A percentile compares a stretch with the other conserved stretches of the same genome.
phyloP scores from a whole-genome alignment of 2,888 invertebrate species.

The Griposia aprilina region DNA sequence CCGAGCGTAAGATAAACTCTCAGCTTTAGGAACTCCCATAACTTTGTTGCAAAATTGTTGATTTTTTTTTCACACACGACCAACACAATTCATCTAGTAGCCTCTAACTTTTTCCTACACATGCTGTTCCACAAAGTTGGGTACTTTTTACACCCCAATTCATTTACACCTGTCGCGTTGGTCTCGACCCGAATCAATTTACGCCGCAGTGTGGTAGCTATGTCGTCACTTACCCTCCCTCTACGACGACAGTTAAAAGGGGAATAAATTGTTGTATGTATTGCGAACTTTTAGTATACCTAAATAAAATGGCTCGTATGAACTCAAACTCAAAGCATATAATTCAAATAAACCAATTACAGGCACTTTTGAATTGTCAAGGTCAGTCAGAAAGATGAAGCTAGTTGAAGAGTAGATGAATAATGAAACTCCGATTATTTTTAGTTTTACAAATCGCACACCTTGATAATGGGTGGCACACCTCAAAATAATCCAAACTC shows the following conservation, averaged over 20 bases:
- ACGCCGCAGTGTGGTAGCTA: conserved; percentile 39
- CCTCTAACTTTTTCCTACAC: conserved; percentile 37
- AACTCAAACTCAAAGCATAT: too few relatives aligned
- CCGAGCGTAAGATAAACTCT: background rate
- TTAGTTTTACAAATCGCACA: background rate
- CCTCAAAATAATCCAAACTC: too few relatives aligned
- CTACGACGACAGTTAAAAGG: conserved; percentile 44
- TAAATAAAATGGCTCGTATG: conserved; percentile 16
- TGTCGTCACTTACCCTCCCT: conserved; percentile 23
- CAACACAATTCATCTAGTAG: conserved; percentile 28
- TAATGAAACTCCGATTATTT: conserved; percentile 11
- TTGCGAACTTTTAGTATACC: conserved; percentile 5
- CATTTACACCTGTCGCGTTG: conserved; percentile 75
- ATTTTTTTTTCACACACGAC: background rate
- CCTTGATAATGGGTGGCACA: too few relatives aligned
- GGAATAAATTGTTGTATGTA: conserved; percentile 40
- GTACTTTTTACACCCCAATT: conserved; percentile 71
- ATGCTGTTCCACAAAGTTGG: conserved; percentile 40
- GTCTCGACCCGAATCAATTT: conserved; percentile 77
- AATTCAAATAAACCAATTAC: too few relatives aligned
- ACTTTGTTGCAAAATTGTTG: conserved; percentile 1
- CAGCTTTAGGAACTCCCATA: background rate
- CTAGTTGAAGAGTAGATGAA: too few relatives aligned
- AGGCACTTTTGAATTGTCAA: too few relatives aligned
- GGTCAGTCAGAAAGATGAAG: too few relatives aligned